These are phyloP conservation scores for Scaeva pyrastri DNA, from an alignment of 2,888 invertebrate species.

Conservation along the genomic window DNA sequence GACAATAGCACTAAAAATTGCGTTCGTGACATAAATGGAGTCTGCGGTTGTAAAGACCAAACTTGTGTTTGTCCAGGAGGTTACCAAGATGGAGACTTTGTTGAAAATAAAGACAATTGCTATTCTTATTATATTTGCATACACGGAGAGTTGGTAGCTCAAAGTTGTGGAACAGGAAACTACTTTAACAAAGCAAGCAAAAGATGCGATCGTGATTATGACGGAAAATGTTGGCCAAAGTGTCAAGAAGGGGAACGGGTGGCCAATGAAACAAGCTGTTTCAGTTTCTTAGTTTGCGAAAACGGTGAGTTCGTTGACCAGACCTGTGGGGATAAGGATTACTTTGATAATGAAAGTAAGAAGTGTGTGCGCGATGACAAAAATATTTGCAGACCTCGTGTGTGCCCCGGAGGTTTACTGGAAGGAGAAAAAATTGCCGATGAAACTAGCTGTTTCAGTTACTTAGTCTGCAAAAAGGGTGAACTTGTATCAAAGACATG, in stretches of 20 bases:
- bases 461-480: too few relatives aligned
- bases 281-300: background rate
- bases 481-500: too few relatives aligned
- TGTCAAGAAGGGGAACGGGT: background rate
- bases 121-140: slow-evolving; percentile 76
- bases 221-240: slow-evolving; percentile 57
- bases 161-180: slow-evolving; percentile 73
- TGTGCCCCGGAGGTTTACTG: background rate
- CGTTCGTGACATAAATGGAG: background rate
- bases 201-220: slow-evolving; percentile 67
- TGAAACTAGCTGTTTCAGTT: too few relatives aligned
- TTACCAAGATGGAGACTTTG: slow-evolving; percentile 50
- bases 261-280: background rate
- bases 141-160: slow-evolving; percentile 72
- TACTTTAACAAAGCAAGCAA: slow-evolving; percentile 74
- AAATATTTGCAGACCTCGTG: too few relatives aligned
- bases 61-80: slow-evolving; percentile 23
- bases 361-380: background rate
- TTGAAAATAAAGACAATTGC: slow-evolving; percentile 66
- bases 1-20: slow-evolving; percentile 38
- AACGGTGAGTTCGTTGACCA: background rate
- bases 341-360: background rate
- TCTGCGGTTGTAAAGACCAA: background rate
- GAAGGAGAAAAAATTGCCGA: slow-evolving; percentile 39
- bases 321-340: background rate